Percentiles rank a stretch among this genome's conserved stretches.
Conservation (phyloP, 2,888 invertebrate genomes). For the Lamellibrachia columna region DNA sequence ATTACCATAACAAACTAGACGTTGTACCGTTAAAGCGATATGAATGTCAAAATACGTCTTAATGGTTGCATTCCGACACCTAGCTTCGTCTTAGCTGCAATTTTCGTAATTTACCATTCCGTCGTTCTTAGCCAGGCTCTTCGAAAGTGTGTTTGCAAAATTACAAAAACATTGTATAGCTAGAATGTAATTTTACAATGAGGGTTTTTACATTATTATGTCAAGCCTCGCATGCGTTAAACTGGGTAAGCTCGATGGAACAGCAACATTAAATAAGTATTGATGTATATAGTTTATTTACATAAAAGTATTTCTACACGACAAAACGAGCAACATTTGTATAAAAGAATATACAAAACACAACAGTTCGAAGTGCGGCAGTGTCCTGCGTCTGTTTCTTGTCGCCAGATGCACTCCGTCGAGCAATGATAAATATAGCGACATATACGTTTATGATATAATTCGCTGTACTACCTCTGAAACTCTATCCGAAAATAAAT, state of each 20-base stretch:
- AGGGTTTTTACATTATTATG: not conserved
- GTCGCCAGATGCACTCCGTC: not conserved
- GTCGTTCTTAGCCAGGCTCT: not conserved
- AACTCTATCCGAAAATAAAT: not conserved
- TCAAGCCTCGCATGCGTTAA: not conserved
- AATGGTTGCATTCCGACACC: not conserved
- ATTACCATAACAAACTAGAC: too few relatives aligned
- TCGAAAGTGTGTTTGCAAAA: not conserved
- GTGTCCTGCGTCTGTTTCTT: not conserved
- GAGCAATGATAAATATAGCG: not conserved
- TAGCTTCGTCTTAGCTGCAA: not conserved
- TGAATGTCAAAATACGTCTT: not conserved
- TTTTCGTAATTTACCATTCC: not conserved
- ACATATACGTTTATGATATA: not conserved
- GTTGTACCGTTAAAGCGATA: not conserved
- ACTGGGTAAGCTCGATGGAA: not conserved
- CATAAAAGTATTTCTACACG: slow-evolving; percentile 13
- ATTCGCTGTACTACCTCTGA: not conserved
- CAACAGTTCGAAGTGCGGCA: not conserved
- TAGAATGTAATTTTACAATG: not conserved
- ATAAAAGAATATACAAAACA: slow-evolving; percentile 1
- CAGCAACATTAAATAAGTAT: not conserved
- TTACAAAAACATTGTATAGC: too few relatives aligned
- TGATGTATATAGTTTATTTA: not conserved
- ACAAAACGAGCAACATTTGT: not conserved